Base-by-base conservation (phyloP, 2,888 invertebrate species). In the Idaea aversata region DNA sequence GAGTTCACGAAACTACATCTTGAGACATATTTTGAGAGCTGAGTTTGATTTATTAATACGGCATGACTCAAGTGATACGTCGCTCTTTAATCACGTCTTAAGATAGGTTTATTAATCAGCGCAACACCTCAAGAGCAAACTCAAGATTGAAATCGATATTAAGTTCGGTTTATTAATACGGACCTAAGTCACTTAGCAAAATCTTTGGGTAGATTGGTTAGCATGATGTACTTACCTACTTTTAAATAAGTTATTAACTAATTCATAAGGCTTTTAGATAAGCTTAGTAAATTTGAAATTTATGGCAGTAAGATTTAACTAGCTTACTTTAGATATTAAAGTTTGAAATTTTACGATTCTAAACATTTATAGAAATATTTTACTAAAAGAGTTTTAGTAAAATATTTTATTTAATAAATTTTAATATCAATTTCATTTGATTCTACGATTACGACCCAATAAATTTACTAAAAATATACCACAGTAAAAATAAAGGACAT, bases 401-500 rank as follows among this genome's bases (percentile, higher is more conserved):
- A 36, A 0, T 36, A 36, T 36, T 7, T 36, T 10, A 47, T 47
- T 13, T 47, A 13, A 47, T 47, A 47, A 47, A 10, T 5, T 10
- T 38, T 10, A 38, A 47, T 7, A 47, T 47, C 47, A 47, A 47
- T 47, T 47, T 10, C 3, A 47, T 47, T 47, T 47, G 7, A 13
- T 13, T 47, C 10, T 47, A 47, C 47, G 47, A 47, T 47, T 47
- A 47, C 47, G 47, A 47, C 10, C 13, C 13, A 7, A 47, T 47
- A 47, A 47, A 47, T 47, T 47, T 47, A 4, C 47, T 47, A 47
- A 47, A 66, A 63, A 66, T 63, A 68, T 64, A 61, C 65, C 61
- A 66, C 66, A 64, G 64, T 63, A 68, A 63, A 63, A 38, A 61
- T 61, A 61, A 68, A 62, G 34, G 61, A 63, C 59, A 61, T 69